A percentile compares a stretch with the other conserved stretches of the same genome.
These are phyloP conservation scores for Chionodraco myersi DNA, from an alignment of 2,113 vertebrate species.

Conservation along the genomic window DNA sequence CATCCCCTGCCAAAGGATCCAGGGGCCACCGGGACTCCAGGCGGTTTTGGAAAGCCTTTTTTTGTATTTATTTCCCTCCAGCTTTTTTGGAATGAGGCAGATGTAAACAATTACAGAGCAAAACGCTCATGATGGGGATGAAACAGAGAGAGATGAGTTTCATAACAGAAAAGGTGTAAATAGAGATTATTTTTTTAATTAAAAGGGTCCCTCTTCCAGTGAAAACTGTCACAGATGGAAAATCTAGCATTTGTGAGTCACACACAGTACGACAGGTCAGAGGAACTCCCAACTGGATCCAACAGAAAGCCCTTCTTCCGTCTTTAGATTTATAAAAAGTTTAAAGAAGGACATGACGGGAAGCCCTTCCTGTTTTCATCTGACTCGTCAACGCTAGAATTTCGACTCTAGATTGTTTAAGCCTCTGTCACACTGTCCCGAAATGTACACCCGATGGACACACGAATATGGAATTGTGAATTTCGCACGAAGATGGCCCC, in stretches of 20 bases:
- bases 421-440: too few relatives aligned
- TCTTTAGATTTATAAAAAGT: too few relatives aligned
- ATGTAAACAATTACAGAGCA: slow-evolving; percentile 82
- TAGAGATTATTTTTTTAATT: background rate
- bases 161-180: too few relatives aligned
- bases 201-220: background rate
- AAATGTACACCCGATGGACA: too few relatives aligned
- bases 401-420: too few relatives aligned
- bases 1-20: slow-evolving; percentile 77
- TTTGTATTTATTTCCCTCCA: background rate
- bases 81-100: slow-evolving; percentile 72
- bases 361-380: too few relatives aligned
- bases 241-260: slow-evolving; percentile 22
- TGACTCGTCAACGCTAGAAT: too few relatives aligned
- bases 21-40: slow-evolving; percentile 70
- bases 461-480: too few relatives aligned
- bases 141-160: slow-evolving; percentile 63
- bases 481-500: too few relatives aligned
- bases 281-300: slow-evolving; percentile 7
- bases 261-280: background rate
- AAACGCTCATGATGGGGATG: slow-evolving; percentile 68
- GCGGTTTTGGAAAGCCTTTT: slow-evolving; percentile 54
- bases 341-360: too few relatives aligned
- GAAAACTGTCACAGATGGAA: slow-evolving; percentile 30
- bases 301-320: background rate